Percentiles rank a stretch among this genome's conserved stretches.
These are phyloP conservation scores for Lithophane ornitopus DNA, from an alignment of 2,888 invertebrate genomes.

Conservation along the genomic window DNA sequence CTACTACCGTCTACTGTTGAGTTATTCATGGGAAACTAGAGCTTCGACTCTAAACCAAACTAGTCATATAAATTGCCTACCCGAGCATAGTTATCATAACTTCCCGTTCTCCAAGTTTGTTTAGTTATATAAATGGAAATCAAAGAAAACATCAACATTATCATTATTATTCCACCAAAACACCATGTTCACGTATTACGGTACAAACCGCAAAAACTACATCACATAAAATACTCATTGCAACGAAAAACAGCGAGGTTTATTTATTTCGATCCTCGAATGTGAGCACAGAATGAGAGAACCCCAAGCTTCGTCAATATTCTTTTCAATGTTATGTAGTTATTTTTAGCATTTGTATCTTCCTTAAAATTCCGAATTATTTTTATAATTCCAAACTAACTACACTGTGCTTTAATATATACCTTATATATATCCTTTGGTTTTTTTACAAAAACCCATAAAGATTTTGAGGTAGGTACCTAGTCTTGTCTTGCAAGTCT, in stretches of 20 bases:
- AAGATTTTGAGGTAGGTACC: neutral
- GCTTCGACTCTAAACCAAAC: conserved; percentile 4
- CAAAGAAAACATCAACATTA: conserved; percentile 16
- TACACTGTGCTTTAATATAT: neutral
- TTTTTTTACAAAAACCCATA: neutral
- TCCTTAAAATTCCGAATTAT: neutral
- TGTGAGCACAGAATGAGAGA: conserved; percentile 27
- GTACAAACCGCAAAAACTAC: conserved; percentile 26
- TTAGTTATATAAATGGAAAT: conserved; percentile 10
- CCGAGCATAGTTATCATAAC: conserved; percentile 5
- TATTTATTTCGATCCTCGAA: conserved; percentile 35
- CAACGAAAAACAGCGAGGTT: conserved; percentile 30
- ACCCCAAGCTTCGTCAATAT: conserved; percentile 36
- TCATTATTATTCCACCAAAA: conserved; percentile 18
- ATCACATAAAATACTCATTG: conserved; percentile 51
- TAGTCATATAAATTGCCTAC: neutral
- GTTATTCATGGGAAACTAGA: neutral
- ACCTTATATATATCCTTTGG: neutral
- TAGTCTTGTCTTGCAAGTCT: neutral
- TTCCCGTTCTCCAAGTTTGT: neutral
- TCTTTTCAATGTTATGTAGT: conserved; percentile 38
- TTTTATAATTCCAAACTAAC: neutral
- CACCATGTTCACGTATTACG: neutral
- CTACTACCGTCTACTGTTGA: neutral
- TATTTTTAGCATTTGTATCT: conserved; percentile 36